Conservation (phyloP, 2,888 invertebrate genomes). For the Bombyx huttoni region DNA sequence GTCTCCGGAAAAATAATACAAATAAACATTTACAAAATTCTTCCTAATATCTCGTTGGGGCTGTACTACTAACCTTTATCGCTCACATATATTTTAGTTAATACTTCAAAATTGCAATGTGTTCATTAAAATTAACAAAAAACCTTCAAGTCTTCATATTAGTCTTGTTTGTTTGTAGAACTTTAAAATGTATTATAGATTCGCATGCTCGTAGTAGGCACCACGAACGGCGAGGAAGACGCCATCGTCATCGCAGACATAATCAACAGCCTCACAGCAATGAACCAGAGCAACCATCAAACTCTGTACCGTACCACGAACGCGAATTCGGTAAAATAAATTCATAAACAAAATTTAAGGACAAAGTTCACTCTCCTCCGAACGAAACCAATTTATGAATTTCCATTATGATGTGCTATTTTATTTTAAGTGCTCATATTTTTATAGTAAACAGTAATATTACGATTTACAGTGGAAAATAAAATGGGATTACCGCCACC, state of each 20-base stretch:
- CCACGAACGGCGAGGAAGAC: neutral
- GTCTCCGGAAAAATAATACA: too few species aligned
- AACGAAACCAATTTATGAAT: neutral
- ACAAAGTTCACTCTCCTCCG: neutral
- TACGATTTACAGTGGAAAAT: slow-evolving; percentile 47
- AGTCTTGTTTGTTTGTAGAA: slow-evolving; percentile 1
- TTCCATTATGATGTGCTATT: too few species aligned
- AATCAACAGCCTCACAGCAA: neutral
- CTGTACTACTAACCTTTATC: too few species aligned
- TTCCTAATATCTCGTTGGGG: too few species aligned
- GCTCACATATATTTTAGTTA: too few species aligned
- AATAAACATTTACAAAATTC: too few species aligned
- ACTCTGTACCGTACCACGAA: neutral
- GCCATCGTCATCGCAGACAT: neutral
- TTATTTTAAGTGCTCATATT: neutral
- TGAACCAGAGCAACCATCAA: neutral
- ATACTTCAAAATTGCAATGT: too few species aligned
- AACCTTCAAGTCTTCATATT: neutral
- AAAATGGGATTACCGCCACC: slow-evolving; percentile 64
- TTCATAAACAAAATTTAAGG: neutral
- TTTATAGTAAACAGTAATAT: neutral
- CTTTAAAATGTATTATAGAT: slow-evolving; percentile 1
- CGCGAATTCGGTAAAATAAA: neutral
- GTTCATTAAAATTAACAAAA: too few species aligned
- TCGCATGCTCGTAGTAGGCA: neutral